Conservation (phyloP, 2,888 invertebrate genomes). For the Chaitophorus viminalis region DNA sequence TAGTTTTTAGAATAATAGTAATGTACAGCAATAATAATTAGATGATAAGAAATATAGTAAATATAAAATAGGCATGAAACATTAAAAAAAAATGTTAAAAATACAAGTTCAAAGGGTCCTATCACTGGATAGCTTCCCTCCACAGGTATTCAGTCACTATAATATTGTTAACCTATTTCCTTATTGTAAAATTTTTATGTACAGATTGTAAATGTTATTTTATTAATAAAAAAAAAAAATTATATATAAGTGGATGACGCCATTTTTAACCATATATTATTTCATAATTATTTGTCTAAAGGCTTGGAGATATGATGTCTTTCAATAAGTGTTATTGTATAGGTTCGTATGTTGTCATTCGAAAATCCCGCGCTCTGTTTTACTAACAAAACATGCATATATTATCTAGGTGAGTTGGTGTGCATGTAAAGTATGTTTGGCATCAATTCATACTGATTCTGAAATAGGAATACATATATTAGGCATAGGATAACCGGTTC, state of each 20-base stretch:
- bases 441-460: conserved; percentile 24
- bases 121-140: no score
- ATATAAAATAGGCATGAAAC: no score
- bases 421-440: background rate
- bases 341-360: background rate
- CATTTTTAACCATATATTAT: background rate
- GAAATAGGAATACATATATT: background rate
- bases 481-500: conserved; percentile 39
- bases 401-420: background rate
- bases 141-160: no score
- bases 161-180: no score
- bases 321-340: background rate
- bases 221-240: no score
- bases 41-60: no score
- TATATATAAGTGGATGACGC: background rate
- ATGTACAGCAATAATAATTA: no score
- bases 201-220: no score
- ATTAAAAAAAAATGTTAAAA: no score
- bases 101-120: no score
- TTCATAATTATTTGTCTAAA: background rate
- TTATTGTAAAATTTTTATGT: no score
- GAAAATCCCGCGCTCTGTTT: background rate
- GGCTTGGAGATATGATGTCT: background rate
- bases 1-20: no score
- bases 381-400: background rate